Base-by-base conservation (phyloP, 2,888 invertebrate genomes). In the Noctua pronuba region DNA sequence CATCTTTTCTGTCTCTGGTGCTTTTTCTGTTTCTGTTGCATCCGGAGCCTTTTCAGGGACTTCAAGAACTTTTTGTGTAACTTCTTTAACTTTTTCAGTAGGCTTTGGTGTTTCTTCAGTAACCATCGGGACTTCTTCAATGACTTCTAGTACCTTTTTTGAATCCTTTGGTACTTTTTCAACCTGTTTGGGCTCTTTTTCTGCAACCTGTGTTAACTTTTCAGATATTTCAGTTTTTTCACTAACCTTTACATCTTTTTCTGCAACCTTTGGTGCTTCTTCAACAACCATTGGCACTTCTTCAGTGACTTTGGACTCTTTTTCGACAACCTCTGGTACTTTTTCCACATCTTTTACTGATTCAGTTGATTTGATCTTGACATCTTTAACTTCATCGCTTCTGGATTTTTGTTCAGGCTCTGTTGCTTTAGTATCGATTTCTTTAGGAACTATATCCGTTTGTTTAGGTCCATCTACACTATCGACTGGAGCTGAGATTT, bases 1-100 rank as follows among this genome's bases (percentile, higher is more conserved):
- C 11, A 24, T 31, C 5, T 77, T 82, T 55, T 79, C 75, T 31
- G 18, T 13, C 24, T 77, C 49, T 74, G 64, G 83, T 84, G 75
- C 82, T 65, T 62, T 72, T 83, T 78, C 67, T 65, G 62, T 72
- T 83, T 78, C 67, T 66, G 41, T 2, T 46, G 11, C 65, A 18
- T 64, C 46, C 7, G 18, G 0, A 31, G 24, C 35, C 24, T 69
- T 58, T 69, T 69, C 31, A 21, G n/a, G 11, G 46, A 35, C 31
- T 38, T 75, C 46, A 18, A 16, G 0, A 10, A 7, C 35, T 44
- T 76, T 58, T 69, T 75, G 8, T 35, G 55, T 31, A 24, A 18
- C 24, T n/a, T 69, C 24, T 16, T 58, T 28, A 52, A 74, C 38
- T 60, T 73, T 78, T 35, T 77, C 65, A 38, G 28, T 24, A n/a